Base-by-base conservation (phyloP, 2,113 vertebrate genomes). In the human region DNA sequence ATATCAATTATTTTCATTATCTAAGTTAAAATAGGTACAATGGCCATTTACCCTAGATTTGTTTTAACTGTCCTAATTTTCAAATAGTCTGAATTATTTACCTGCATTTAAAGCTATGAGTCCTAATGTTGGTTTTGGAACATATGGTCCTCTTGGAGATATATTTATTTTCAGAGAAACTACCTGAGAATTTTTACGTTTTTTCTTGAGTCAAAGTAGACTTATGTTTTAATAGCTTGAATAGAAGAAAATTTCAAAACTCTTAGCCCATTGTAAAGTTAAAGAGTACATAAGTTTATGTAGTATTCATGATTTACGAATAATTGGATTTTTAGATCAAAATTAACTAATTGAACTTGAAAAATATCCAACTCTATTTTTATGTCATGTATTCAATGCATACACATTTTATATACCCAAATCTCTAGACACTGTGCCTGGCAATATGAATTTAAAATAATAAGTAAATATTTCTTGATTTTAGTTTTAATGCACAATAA, bases 31-130 rank as follows among this genome's bases (percentile, higher is more conserved):
- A 89, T 87, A 96, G 85, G 35, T 89, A 0, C 45, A 76, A 6
- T 97, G 64, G 17, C 64, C 32, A 55, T 87, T 91, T 96, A 94
- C 89, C 83, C 79, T 97, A 97, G 90, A 94, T 96, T 89, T 95
- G 40, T 79, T 93, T 93, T 45, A 84, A 70, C 40, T 96, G 94
- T 80, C 83, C 82, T 97, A 52, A 88, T 97, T 97, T 98, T 94
- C 75, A 95, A 55, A 30, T 93, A 92, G 66, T 97, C 78, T 94
- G 52, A 94, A 92, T 98, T 96, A 92, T 89, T 96, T 97, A 93
- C 86, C 79, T 97, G 45, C 80, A 90, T 94, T 96, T 92, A 32
- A 83, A 93, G 68, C 17, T 66, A 40, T 86, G 72, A 94, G 94
- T 96, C 94, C 89, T 97, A 93, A 96, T 94, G 97, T 98, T 90